These are phyloP conservation scores for Dysmachus trigonus DNA, from an alignment of 2,888 invertebrate species.

Conservation along the genomic window DNA sequence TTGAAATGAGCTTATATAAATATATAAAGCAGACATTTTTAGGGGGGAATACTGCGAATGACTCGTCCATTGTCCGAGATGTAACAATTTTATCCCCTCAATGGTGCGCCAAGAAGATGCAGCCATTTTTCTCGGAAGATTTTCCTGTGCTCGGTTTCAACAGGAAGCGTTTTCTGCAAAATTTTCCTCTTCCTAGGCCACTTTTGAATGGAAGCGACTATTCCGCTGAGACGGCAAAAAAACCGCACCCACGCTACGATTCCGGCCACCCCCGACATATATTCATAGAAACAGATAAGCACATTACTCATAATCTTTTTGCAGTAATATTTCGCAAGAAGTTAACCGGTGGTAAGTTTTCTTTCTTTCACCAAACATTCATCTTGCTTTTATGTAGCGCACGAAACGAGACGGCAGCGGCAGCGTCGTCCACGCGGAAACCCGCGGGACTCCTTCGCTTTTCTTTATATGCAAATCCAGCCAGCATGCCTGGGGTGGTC, in stretches of 20 bases:
- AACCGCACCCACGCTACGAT: background rate
- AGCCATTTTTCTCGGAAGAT: background rate
- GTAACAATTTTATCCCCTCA: background rate
- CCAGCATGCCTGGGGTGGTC: background rate
- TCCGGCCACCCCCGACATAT: background rate
- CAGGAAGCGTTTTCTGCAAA: background rate
- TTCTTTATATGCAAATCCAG: conserved; percentile 22
- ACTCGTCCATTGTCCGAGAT: background rate
- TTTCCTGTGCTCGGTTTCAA: background rate
- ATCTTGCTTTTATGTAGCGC: conserved; percentile 14
- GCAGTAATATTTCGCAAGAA: conserved; percentile 22
- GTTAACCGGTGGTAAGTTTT: conserved; percentile 29
- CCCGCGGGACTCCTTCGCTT: background rate
- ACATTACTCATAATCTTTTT: conserved; percentile 38
- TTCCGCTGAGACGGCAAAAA: conserved; percentile 24
- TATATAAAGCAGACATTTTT: background rate
- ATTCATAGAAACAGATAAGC: conserved; percentile 14
- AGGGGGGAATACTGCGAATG: background rate
- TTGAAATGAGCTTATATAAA: background rate
- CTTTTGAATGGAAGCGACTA: background rate
- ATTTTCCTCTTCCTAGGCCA: background rate
- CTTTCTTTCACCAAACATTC: conserved; percentile 37
- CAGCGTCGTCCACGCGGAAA: too few relatives aligned
- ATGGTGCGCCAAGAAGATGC: background rate
- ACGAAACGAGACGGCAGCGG: too few relatives aligned